Conservation (phyloP, 1,140 invertebrate genomes). For the Philotrypesis tridentata region DNA sequence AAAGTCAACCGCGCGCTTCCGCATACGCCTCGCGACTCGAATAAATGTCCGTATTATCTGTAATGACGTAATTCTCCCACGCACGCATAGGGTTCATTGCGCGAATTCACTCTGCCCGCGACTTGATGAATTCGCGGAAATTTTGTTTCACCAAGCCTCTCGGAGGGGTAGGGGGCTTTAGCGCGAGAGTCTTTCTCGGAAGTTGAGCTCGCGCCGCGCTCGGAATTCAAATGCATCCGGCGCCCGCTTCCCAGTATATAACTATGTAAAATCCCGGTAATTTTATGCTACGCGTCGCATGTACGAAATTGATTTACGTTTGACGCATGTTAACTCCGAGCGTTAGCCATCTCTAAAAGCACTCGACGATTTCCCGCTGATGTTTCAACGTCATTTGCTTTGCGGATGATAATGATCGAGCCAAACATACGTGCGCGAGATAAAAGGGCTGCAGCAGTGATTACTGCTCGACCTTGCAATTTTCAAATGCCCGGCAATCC, state of each 20-base stretch:
- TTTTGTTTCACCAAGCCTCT: not conserved
- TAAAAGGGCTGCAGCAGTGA: not conserved
- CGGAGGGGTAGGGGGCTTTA: too few species aligned
- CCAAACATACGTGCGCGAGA: not conserved
- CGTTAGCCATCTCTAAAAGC: not conserved
- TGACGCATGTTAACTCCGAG: not conserved
- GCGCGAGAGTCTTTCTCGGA: not conserved
- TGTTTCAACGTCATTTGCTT: conserved; percentile 7
- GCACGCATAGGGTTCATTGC: too few species aligned
- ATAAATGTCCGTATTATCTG: not conserved
- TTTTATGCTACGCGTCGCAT: conserved; percentile 14
- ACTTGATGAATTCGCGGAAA: not conserved
- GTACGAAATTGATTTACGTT: conserved; percentile 34
- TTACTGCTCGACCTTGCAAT: not conserved
- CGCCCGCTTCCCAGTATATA: too few species aligned
- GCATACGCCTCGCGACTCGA: not conserved
- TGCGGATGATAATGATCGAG: conserved; percentile 4
- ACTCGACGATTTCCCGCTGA: not conserved
- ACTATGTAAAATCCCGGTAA: conserved; percentile 24
- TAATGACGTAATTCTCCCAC: not conserved
- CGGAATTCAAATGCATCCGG: not conserved
- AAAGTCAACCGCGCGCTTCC: too few species aligned
- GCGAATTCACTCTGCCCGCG: not conserved
- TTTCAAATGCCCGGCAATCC: not conserved
- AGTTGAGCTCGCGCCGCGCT: not conserved